Evolutionary conservation across 2,888 invertebrate genomes (phyloP).

Genomic region (Heliconius cydno): DNA sequence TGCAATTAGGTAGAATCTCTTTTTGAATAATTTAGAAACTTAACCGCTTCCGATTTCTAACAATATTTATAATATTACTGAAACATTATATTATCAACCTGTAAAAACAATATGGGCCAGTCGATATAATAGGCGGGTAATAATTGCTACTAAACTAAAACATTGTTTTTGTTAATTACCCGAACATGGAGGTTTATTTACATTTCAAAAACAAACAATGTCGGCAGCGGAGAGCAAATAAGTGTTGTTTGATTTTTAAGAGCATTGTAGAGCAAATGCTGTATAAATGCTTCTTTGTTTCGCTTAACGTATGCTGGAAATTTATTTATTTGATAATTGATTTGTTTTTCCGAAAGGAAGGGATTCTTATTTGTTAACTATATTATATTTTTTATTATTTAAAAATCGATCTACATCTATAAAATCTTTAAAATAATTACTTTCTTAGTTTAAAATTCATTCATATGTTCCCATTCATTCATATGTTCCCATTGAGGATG

Average conservation of each 20-base stretch:
- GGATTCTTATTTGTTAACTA: too few species aligned
- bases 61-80: not conserved
- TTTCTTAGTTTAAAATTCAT: too few species aligned
- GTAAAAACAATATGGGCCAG: not conserved
- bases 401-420: too few species aligned
- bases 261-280: constrained; percentile 9
- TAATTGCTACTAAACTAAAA: constrained; percentile 5
- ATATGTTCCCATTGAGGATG: too few species aligned
- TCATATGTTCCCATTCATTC: too few species aligned
- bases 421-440: too few species aligned
- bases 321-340: not conserved
- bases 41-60: too few species aligned
- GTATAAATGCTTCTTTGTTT: constrained; percentile 26
- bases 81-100: not conserved
- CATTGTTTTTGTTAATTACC: not conserved
- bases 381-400: too few species aligned
- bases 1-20: too few species aligned
- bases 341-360: too few species aligned
- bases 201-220: constrained; percentile 9
- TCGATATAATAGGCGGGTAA: not conserved
- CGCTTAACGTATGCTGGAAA: not conserved
- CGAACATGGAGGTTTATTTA: not conserved
- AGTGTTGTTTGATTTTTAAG: constrained; percentile 9
- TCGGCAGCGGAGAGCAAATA: not conserved
- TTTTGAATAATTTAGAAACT: too few species aligned